Conservation (phyloP, 1,140 invertebrate species). For the Atopsyche davidsoni region DNA sequence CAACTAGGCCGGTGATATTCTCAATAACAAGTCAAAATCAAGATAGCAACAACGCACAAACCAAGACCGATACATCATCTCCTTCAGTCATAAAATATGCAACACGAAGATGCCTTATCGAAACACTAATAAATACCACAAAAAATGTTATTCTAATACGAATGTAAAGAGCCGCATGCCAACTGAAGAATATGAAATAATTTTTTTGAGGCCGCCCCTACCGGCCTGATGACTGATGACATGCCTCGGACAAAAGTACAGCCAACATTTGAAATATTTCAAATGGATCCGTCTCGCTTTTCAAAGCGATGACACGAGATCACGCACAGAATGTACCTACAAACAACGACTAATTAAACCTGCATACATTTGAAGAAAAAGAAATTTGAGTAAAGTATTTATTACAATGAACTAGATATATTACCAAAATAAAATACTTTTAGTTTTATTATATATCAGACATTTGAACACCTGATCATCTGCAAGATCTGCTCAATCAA, state of each 20-base stretch:
- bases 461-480: too few relatives aligned
- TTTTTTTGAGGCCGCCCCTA: conserved; percentile 10
- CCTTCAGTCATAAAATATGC: conserved; percentile 27
- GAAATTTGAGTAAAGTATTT: too few relatives aligned
- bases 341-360: too few relatives aligned
- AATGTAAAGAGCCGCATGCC: conserved; percentile 17
- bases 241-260: conserved; percentile 21
- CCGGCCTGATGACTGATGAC: conserved; percentile 26
- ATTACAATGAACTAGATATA: too few relatives aligned
- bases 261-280: conserved; percentile 22
- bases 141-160: conserved; percentile 19
- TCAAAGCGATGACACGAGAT: conserved; percentile 7
- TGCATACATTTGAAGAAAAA: too few relatives aligned
- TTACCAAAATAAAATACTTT: too few relatives aligned
- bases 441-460: too few relatives aligned
- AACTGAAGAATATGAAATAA: conserved; percentile 8
- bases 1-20: too few relatives aligned
- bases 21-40: too few relatives aligned
- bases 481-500: too few relatives aligned
- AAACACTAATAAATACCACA: conserved; percentile 23
- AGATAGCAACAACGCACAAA: too few relatives aligned
- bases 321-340: too few relatives aligned
- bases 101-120: conserved; percentile 28
- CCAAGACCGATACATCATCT: conserved; percentile 27
- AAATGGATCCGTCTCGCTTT: conserved; percentile 22